Base-by-base conservation (phyloP, 2,113 vertebrate species). In the Plectropomus leopardus region DNA sequence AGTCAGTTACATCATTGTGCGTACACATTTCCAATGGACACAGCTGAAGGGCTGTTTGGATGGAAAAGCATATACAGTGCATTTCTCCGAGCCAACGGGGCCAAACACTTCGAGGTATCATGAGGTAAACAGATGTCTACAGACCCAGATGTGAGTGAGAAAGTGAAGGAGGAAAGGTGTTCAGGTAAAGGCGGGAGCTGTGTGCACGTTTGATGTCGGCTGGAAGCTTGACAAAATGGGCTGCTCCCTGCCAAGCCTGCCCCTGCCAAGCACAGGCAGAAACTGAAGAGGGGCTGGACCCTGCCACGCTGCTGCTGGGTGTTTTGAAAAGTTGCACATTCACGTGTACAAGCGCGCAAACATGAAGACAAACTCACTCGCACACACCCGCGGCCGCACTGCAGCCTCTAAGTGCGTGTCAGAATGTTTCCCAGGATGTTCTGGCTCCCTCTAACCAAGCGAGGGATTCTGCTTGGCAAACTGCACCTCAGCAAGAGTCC, bases 401-500 rank as follows among this genome's bases (percentile, higher is more conserved):
- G 32, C 78, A 85, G 78, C 72, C 75, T 73, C 69, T 75, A 55
- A 83, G 63, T 76, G 83, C 73, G 76, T 87, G 85, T 89, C 89
- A 87, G 81, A 78, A 83, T 85, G 78, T 89, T 93, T 92, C 88
- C 83, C 79, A 82, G 86, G 81, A 92, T 89, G 91, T 92, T 88
- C 86, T 93, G 89, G 92, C 89, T 88, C 78, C 64, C 24, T 11
- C 76, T 87, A 90, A 87, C 84, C 80, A 70, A 85, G 88, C 69
- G 36, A 87, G 86, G 79, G 87, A 93, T 89, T 92, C 76, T 85
- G 88, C 79, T 89, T 93, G 93, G 90, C 92, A 90, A 91, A 91
- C 68, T 88, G 76, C 80, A 55, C 81, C 89, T 89, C 85, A 85
- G 87, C 86, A 59, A 83, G 88, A 83, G 83, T 92, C 93, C 92